Evolutionary conservation across 2,888 invertebrate genomes (phyloP), one percentile per base, ranked within the genome.

Genomic region (Melinaea menophilus): DNA sequence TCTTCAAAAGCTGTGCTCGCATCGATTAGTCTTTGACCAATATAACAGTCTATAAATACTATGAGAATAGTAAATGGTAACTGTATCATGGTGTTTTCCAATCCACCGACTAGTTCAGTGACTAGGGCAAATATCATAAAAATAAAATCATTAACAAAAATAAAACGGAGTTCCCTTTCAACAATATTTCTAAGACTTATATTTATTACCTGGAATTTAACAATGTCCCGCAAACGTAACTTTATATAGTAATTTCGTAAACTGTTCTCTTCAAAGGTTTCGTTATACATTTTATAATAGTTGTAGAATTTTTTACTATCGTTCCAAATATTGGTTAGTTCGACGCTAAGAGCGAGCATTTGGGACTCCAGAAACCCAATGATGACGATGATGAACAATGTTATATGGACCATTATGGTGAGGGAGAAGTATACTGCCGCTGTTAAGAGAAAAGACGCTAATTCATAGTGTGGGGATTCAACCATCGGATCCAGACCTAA

Each of bases 401-500:
- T 77, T 4, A 81, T 72, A 61, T 74, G 80, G 0, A 79, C 76
- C 0, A 79, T 72, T 0, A 74, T 58, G 58, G 76, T 81, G n/a
- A 75, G 74, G 0, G 75, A 72, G 46, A 79, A 77, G 5, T 69
- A 63, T 0, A 78, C 70, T 2, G 71, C 71, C 0, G 72, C 47
- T 1, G 61, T 61, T 48, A 69, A 68, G 1, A 78, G 3, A 1
- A 69, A 34, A 7, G 71, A 72, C 0, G 79, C 78, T 59, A 84
- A 72, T 67, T 85, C 82, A 57, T 77, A 85, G 68, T 84, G 81
- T 1, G 85, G 85, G 4, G 81, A 73, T 60, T 81, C 76, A 2
- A 71, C 67, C 74, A 79, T 80, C 11, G 85, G 85, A 46, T 84
- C 80, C 2, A 85, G 66, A 66, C 85, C 85, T 86, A 75, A 51